phyloP scores from a whole-genome alignment of 2,113 vertebrate species.

The Oxygymnocypris stewartii region DNA sequence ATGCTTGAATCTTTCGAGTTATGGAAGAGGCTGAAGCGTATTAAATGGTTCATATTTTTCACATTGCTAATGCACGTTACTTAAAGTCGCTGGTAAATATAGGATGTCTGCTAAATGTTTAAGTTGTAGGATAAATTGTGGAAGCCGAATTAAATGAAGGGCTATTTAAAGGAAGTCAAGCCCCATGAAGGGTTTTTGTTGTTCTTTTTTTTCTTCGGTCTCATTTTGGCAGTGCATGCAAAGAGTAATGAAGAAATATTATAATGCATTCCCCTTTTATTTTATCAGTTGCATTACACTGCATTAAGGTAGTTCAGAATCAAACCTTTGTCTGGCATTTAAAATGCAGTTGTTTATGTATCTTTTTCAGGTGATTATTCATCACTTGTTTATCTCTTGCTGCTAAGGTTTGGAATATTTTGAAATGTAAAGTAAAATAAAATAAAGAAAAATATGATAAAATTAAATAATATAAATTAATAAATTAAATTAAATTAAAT shows the following conservation, averaged over 20 bases:
- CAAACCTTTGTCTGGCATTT: not conserved
- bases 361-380: not conserved
- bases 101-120: constrained; percentile 9
- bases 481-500: no score
- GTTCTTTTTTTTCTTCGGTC: not conserved
- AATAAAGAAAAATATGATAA: no score
- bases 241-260: not conserved
- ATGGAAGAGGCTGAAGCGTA: constrained; percentile 46
- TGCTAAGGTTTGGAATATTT: not conserved
- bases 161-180: not conserved
- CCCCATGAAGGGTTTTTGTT: not conserved
- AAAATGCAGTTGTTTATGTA: not conserved
- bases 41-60: constrained; percentile 53
- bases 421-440: no score
- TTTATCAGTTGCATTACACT: constrained; percentile 10
- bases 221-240: not conserved
- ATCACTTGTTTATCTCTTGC: not conserved
- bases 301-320: not conserved
- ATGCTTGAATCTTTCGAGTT: constrained; percentile 52
- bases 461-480: no score
- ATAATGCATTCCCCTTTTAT: not conserved
- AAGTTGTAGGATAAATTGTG: not conserved
- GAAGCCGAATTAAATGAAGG: not conserved
- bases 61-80: constrained; percentile 47
- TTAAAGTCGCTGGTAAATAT: not conserved